Evolutionary conservation across 2,888 invertebrate genomes (phyloP).

Genomic region (Pandemis corylana): DNA sequence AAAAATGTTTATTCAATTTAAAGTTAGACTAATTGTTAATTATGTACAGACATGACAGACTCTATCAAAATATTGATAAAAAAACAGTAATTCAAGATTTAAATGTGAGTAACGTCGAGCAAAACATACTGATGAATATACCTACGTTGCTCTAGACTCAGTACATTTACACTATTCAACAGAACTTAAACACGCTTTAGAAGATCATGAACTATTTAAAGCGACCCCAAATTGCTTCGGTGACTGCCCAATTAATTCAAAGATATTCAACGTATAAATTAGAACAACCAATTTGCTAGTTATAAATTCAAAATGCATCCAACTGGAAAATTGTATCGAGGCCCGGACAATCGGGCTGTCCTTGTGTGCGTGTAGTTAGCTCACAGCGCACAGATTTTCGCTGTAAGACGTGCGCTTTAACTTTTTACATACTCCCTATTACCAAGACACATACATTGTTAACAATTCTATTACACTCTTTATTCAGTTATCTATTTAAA

Average conservation of each 20-base stretch:
- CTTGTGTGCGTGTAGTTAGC: slow-evolving; percentile 37
- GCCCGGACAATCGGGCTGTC: slow-evolving; percentile 49
- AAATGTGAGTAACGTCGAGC: background rate
- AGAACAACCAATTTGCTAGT: slow-evolving; percentile 81
- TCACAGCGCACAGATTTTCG: slow-evolving; percentile 18
- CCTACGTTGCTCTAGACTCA: background rate
- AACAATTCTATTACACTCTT: no score
- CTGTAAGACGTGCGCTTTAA: background rate
- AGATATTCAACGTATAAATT: slow-evolving; percentile 81
- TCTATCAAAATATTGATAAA: no score
- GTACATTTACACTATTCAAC: slow-evolving; percentile 12
- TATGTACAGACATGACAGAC: no score
- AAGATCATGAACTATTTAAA: slow-evolving; percentile 40
- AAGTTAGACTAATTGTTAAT: no score
- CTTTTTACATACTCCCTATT: background rate
- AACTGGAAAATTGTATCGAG: slow-evolving; percentile 81
- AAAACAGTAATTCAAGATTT: no score
- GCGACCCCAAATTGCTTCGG: slow-evolving; percentile 60
- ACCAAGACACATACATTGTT: no score
- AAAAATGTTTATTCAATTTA: no score
- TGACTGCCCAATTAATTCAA: slow-evolving; percentile 76
- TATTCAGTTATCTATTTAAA: no score
- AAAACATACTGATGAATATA: background rate
- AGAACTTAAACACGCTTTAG: slow-evolving; percentile 25
- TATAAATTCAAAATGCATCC: slow-evolving; percentile 84